Conservation (phyloP, 2,888 invertebrate species). For the Drosophila lutescens region DNA sequence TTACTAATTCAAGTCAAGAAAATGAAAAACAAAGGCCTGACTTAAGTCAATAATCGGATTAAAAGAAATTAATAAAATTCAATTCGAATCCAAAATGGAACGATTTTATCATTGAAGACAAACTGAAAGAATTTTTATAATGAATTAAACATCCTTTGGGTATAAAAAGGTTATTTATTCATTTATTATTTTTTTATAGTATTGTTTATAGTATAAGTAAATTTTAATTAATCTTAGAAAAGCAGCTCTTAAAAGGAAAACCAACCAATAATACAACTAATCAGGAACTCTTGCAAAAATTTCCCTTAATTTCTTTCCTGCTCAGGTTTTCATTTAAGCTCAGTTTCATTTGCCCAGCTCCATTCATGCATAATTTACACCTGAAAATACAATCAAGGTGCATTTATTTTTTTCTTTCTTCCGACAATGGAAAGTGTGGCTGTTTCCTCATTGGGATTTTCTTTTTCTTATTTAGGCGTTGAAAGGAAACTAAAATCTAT, state of each 20-base stretch:
- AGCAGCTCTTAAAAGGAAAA: no score
- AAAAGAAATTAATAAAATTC: no score
- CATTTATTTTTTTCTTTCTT: conserved; percentile 19
- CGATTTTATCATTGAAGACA: no score
- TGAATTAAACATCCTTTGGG: no score
- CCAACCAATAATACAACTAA: no score
- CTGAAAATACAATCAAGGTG: conserved; percentile 35
- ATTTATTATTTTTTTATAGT: no score
- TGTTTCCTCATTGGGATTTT: background rate
- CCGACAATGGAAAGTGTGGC: conserved; percentile 1
- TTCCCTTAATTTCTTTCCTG: background rate
- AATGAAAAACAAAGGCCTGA: background rate
- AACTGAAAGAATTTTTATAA: no score
- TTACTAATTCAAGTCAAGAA: background rate
- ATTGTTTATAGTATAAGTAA: no score
- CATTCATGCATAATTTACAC: conserved; percentile 31
- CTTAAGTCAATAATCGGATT: no score
- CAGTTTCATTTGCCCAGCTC: conserved; percentile 9
- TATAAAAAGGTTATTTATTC: no score
- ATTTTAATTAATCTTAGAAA: no score
- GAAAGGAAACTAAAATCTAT: conserved; percentile 46
- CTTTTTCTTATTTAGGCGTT: background rate
- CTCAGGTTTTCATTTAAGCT: background rate
- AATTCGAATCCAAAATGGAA: no score
- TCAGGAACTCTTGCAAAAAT: background rate